phyloP scores from a whole-genome alignment of 2,113 vertebrate species.

The Pholis gunnellus region DNA sequence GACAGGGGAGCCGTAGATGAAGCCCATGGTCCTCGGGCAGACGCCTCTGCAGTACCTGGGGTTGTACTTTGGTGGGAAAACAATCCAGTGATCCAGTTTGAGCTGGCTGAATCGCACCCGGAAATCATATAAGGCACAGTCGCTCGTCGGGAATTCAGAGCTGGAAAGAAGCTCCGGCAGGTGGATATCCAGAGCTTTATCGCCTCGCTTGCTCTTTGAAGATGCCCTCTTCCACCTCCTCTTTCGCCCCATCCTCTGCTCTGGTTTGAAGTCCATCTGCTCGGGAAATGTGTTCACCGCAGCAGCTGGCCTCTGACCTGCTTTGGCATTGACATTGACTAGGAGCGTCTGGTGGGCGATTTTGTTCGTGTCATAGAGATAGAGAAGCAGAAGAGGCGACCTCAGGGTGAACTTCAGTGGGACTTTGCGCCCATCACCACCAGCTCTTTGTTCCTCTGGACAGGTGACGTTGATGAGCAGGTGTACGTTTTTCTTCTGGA shows the following conservation, averaged over 20 bases:
- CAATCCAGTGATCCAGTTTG: constrained; percentile 94
- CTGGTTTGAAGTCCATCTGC: constrained; percentile 39
- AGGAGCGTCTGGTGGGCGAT: constrained; percentile 81
- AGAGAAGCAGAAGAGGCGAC: constrained; percentile 90
- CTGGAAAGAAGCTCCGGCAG: constrained; percentile 84
- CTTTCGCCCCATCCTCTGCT: constrained; percentile 61
- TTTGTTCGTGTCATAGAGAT: constrained; percentile 91
- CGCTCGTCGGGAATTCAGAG: constrained; percentile 83
- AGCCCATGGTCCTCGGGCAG: constrained; percentile 88
- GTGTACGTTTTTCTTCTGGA: constrained; percentile 83
- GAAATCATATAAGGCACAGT: constrained; percentile 93
- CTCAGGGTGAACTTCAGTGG: constrained; percentile 67
- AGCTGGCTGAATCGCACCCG: constrained; percentile 93
- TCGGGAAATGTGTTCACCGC: constrained; percentile 28
- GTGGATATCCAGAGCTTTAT: constrained; percentile 63
- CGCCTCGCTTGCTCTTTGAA: constrained; percentile 41
- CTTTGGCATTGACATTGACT: constrained; percentile 25
- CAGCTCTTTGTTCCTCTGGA: constrained; percentile 58
- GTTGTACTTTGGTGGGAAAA: constrained; percentile 92
- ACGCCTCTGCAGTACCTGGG: constrained; percentile 93
- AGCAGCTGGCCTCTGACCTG: constrained; percentile 8
- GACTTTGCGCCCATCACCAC: constrained; percentile 14
- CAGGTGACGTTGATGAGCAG: constrained; percentile 89
- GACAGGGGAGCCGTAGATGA: constrained; percentile 92
- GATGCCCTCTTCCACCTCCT: constrained; percentile 79